Conservation (phyloP, 2,113 vertebrate genomes). For the Boleophthalmus pectinirostris region DNA sequence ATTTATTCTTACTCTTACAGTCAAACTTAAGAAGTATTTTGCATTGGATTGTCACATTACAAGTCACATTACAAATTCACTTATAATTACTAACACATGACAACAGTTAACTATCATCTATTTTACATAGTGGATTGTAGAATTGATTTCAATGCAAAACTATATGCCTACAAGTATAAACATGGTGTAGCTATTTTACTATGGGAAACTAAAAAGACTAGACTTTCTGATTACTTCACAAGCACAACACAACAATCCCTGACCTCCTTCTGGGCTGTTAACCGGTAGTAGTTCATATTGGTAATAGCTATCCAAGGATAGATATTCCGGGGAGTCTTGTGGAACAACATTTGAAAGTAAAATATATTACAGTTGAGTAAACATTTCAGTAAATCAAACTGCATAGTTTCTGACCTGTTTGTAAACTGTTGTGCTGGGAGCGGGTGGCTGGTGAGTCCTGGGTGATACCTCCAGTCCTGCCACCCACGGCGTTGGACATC, state of each 20-base stretch:
- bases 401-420: constrained; percentile 81
- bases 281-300: constrained; percentile 43
- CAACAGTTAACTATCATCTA: background rate
- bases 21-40: too few species aligned
- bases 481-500: constrained; percentile 98
- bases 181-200: background rate
- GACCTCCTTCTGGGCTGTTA: constrained; percentile 57
- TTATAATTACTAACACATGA: background rate
- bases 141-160: background rate
- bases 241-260: constrained; percentile 50
- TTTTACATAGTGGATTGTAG: background rate
- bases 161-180: constrained; percentile 7
- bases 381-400: background rate
- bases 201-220: background rate
- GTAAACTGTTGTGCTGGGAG: constrained; percentile 90
- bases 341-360: constrained; percentile 34
- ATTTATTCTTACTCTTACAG: too few species aligned
- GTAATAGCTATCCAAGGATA: constrained; percentile 39
- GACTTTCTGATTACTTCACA: constrained; percentile 25
- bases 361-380: background rate
- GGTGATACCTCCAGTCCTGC: constrained; percentile 81
- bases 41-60: too few species aligned
- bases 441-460: constrained; percentile 89
- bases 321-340: constrained; percentile 51
- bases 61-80: too few species aligned